Conservation (phyloP, 2,888 invertebrate genomes). For the Latrodectus elegans region DNA sequence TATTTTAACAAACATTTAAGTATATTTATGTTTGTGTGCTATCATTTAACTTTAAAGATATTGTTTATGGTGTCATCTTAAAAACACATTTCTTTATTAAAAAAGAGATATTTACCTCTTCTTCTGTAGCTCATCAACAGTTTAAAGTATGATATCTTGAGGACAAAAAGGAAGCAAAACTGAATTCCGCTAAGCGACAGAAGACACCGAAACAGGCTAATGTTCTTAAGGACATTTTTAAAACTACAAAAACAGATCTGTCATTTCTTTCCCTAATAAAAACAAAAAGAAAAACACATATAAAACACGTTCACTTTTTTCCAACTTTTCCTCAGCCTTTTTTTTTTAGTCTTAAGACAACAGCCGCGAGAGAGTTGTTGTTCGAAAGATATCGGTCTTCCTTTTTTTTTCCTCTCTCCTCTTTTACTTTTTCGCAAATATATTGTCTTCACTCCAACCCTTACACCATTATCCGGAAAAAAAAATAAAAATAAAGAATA, state of each 20-base stretch:
- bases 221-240: slow-evolving; percentile 40
- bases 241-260: slow-evolving; percentile 40
- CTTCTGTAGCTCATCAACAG: too few relatives aligned
- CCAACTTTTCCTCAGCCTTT: slow-evolving; percentile 21
- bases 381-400: slow-evolving; percentile 34
- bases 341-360: slow-evolving; percentile 32
- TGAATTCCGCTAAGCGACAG: neutral
- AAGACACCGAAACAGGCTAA: neutral
- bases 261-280: slow-evolving; percentile 26
- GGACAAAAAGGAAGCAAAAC: neutral
- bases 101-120: too few relatives aligned
- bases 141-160: too few relatives aligned
- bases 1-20: too few relatives aligned
- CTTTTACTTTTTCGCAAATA: slow-evolving; percentile 15
- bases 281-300: slow-evolving; percentile 17
- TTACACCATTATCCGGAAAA: slow-evolving; percentile 36
- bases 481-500: slow-evolving; percentile 13
- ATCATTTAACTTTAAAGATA: too few relatives aligned
- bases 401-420: slow-evolving; percentile 5
- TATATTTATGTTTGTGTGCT: too few relatives aligned
- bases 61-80: too few relatives aligned
- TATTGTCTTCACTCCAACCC: slow-evolving; percentile 17
- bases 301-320: slow-evolving; percentile 41
- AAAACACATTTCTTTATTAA: too few relatives aligned
- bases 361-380: slow-evolving; percentile 18